Evolutionary conservation across 1,140 invertebrate species (phyloP), one percentile per base, ranked within the genome.

Genomic region (Aphelinus atriplicis): DNA sequence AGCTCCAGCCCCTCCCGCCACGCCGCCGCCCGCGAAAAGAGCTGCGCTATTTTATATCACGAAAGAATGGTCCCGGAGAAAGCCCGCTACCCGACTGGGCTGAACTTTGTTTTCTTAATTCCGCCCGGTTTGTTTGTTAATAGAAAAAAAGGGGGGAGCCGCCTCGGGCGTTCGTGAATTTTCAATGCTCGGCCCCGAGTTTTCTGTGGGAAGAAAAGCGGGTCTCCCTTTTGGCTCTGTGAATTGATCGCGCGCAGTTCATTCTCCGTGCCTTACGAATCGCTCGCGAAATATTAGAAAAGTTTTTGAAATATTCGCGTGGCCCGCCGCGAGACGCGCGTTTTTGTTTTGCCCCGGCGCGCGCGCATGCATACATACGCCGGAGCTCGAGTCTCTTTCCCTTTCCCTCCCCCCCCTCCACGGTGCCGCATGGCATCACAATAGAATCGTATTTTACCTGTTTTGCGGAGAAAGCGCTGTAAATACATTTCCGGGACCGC

Each of bases 241-340:
- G 10, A 58, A 43, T 57, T 43, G 62, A 26, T 26, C 7, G 1
- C 5, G 70, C 4, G 55, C 43, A 26, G 42, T 66, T 73, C 26
- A 74, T 62, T 62, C 48, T 10, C 42, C 3, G 51, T 42, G 43
- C 51, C n/a, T 9, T 51, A 56, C 7, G 64, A 72, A 71, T 55
- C 48, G 51, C 60, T n/a, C 58, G 62, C 68, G 48, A 75, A 75
- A 75, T 75, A 75, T 75, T 75, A 71, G 74, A 75, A 75, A 75
- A 75, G 61, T 75, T 75, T 75, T 71, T 65, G 55, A 75, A 75
- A 66, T 75, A 75, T 71, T 75, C 71, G 9, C 48, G 10, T n/a
- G 6, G 68, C 26, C 4, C 65, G n/a, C 50, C 61, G 9, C 53
- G 50, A 56, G 43, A 63, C 7, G 51, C 45, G n/a, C 6, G 45